phyloP scores from a whole-genome alignment of 2,888 invertebrate species.

The Aphodius sticticus region DNA sequence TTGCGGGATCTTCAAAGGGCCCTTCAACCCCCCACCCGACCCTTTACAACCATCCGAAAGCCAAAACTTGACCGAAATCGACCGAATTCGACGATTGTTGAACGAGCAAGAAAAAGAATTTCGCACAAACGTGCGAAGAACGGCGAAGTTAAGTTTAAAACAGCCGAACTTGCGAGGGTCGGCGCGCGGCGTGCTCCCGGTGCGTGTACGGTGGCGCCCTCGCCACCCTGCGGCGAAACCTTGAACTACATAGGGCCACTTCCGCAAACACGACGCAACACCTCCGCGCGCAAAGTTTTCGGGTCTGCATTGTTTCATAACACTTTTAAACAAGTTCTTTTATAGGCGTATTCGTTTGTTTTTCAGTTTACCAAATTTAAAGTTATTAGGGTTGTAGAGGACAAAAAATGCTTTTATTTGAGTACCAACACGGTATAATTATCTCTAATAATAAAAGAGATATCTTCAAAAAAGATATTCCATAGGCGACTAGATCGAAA shows the following conservation, averaged over 20 bases:
- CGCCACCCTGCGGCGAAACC: slow-evolving; percentile 6
- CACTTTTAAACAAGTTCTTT: neutral
- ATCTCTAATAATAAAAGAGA: slow-evolving; percentile 5
- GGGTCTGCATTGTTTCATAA: neutral
- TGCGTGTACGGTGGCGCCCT: slow-evolving; percentile 4
- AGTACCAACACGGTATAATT: neutral
- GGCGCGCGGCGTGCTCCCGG: neutral
- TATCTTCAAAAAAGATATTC: neutral
- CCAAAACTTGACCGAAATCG: neutral
- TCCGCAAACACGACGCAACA: neutral
- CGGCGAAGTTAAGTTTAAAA: neutral
- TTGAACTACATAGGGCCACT: slow-evolving; percentile 14
- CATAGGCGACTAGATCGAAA: neutral
- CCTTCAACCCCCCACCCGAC: neutral
- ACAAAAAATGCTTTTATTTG: slow-evolving; percentile 7
- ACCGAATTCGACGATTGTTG: neutral
- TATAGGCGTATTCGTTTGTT: neutral
- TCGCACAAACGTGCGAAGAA: neutral
- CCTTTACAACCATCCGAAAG: neutral
- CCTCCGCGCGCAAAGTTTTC: neutral
- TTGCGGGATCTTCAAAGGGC: slow-evolving; percentile 14
- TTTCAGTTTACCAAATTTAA: neutral
- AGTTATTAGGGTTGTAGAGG: neutral
- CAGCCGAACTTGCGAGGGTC: neutral
- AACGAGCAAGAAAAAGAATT: neutral